phyloP scores from a whole-genome alignment of 2,113 vertebrate genomes.

The Pogonocichla stellata region DNA sequence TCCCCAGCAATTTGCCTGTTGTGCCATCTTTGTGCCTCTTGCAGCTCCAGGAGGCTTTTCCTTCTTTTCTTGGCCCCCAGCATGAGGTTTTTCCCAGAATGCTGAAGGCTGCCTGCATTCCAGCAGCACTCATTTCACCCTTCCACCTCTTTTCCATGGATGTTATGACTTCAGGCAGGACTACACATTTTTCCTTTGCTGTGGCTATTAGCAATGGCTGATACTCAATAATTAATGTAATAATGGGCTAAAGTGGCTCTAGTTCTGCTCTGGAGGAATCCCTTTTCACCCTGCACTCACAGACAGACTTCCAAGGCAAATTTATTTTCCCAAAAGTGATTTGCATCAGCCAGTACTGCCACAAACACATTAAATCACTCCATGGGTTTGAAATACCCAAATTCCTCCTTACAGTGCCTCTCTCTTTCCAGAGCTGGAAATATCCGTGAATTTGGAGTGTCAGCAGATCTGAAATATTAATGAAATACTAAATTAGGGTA shows the following conservation, averaged over 20 bases:
- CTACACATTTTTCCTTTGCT: not conserved
- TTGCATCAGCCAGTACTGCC: not conserved
- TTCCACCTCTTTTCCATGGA: not conserved
- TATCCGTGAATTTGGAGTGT: not conserved
- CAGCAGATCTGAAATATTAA: not conserved
- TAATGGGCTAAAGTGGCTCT: not conserved
- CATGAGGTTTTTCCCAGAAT: not conserved
- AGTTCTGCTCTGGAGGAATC: not conserved
- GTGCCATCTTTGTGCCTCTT: not conserved
- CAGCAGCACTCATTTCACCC: not conserved
- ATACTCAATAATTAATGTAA: not conserved
- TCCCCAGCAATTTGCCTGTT: not conserved
- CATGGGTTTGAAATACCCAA: not conserved
- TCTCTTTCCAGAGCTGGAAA: not conserved
- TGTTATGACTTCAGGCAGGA: not conserved
- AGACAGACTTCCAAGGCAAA: not conserved
- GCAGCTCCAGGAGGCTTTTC: not conserved
- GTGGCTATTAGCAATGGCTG: not conserved
- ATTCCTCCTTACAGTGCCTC: not conserved
- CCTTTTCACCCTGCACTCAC: not conserved
- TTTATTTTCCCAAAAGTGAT: not conserved
- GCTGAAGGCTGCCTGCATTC: not conserved
- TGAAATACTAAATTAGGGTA: not conserved
- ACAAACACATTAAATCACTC: not conserved
- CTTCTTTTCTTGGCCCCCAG: not conserved